Conservation (phyloP, 1,140 invertebrate genomes). For the Drosophila novamexicana region DNA sequence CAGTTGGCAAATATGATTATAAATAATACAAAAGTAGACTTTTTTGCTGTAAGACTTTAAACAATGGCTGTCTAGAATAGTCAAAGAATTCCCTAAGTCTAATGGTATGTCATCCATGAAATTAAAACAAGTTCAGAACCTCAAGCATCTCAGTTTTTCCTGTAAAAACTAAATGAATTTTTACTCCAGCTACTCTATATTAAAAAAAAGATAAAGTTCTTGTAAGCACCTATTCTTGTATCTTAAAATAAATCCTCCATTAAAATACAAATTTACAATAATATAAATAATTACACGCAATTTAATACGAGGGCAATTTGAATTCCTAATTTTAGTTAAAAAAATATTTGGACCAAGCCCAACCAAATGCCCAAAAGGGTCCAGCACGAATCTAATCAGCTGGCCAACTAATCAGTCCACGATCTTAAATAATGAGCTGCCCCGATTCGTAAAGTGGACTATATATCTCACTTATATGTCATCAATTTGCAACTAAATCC, state of each 20-base stretch:
- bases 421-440: constrained; percentile 42
- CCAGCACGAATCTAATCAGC: constrained; percentile 16
- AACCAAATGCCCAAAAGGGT: constrained; percentile 16
- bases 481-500: constrained; percentile 78
- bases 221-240: not conserved
- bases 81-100: not conserved
- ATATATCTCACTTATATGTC: constrained; percentile 68
- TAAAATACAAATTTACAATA: not conserved
- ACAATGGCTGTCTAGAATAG: not conserved
- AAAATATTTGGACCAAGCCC: not conserved
- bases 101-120: no score
- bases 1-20: constrained; percentile 20
- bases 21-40: constrained; percentile 1
- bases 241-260: not conserved
- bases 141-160: no score
- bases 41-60: not conserved
- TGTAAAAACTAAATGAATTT: no score
- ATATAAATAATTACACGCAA: constrained; percentile 30
- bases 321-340: constrained; percentile 5
- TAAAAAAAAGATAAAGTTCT: not conserved
- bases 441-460: constrained; percentile 30
- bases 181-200: no score
- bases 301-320: constrained; percentile 23
- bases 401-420: constrained; percentile 8
- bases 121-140: no score